Evolutionary conservation across 1,140 invertebrate species (phyloP).

Genomic region (Antheraea pernyi): DNA sequence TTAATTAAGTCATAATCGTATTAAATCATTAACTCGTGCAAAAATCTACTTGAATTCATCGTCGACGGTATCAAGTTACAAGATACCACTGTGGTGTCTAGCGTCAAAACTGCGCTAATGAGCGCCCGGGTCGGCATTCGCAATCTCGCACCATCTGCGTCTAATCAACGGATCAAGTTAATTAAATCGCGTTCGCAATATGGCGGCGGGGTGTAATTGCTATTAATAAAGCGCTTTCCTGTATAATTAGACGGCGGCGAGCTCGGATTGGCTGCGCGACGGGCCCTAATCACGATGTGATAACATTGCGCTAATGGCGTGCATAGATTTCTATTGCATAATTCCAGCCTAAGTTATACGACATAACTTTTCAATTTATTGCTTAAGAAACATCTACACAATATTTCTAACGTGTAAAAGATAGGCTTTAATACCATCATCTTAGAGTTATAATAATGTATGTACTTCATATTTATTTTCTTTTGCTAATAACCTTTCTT

Average conservation of each 20-base stretch:
- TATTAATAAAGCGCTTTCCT: slow-evolving; percentile 77
- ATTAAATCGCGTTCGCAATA: slow-evolving; percentile 75
- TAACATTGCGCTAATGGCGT: slow-evolving; percentile 70
- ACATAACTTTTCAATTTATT: background rate
- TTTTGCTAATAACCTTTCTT: background rate
- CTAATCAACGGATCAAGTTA: slow-evolving; percentile 75
- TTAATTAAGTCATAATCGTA: too few species aligned
- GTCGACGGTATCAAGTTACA: slow-evolving; percentile 21
- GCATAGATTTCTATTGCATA: slow-evolving; percentile 48
- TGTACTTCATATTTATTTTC: background rate
- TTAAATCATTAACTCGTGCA: background rate
- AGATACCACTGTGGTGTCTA: slow-evolving; percentile 18
- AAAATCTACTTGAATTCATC: slow-evolving; percentile 10
- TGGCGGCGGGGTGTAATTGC: slow-evolving; percentile 73
- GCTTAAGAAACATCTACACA: background rate
- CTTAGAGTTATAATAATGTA: background rate
- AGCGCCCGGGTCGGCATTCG: slow-evolving; percentile 48
- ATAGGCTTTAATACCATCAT: background rate
- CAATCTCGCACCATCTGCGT: slow-evolving; percentile 71
- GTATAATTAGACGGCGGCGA: slow-evolving; percentile 67
- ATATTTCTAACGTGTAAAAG: background rate
- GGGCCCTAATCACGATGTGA: slow-evolving; percentile 72
- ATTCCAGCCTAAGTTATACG: slow-evolving; percentile 20
- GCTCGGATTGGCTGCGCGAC: slow-evolving; percentile 62
- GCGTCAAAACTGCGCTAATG: slow-evolving; percentile 60